Conservation (phyloP, 64 coral and sea anemone genomes). For the Dendrophyllia cribrosa region DNA sequence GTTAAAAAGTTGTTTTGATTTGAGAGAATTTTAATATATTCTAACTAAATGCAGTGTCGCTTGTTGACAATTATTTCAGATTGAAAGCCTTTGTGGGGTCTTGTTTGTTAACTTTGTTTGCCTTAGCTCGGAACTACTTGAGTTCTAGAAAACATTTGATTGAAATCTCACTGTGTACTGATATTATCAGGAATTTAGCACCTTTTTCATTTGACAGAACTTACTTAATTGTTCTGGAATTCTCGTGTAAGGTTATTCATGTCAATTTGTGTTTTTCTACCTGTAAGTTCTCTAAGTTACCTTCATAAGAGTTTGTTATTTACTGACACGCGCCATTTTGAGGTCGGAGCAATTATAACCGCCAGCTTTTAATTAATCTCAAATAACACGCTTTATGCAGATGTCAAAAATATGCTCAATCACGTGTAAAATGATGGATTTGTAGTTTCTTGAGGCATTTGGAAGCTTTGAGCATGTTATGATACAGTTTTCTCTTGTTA, state of each 20-base stretch:
- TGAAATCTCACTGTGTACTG: not conserved
- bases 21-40: not conserved
- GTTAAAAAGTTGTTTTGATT: not conserved
- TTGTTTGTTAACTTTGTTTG: conserved; percentile 5
- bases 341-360: not conserved
- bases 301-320: not conserved
- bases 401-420: not conserved
- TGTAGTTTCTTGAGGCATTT: not conserved
- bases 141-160: not conserved
- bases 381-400: conserved; percentile 14
- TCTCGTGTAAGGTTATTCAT: not conserved
- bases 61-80: not conserved
- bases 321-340: not conserved
- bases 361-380: not conserved
- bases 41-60: not conserved
- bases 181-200: not conserved
- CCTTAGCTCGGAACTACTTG: not conserved
- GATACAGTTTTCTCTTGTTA: not conserved
- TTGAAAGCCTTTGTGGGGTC: not conserved
- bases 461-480: not conserved
- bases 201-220: not conserved
- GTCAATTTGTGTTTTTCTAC: too few species aligned
- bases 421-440: conserved; percentile 12
- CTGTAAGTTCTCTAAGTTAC: too few species aligned
- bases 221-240: not conserved